Conservation (phyloP, 2,797 vertebrate genomes). For the Peromyscus melanophrys region DNA sequence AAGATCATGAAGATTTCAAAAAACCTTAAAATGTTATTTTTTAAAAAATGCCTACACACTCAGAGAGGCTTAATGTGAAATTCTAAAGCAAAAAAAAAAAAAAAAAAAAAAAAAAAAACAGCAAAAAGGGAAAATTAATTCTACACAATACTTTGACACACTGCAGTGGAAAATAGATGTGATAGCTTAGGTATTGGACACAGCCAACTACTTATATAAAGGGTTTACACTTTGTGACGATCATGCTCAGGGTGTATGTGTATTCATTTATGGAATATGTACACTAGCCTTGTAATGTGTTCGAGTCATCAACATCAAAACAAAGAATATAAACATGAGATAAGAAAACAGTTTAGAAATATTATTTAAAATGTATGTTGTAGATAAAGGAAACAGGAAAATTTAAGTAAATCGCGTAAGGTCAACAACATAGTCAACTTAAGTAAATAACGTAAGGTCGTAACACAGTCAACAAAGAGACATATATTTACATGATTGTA, state of each 20-base stretch:
- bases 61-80: background rate
- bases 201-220: background rate
- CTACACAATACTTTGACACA: background rate
- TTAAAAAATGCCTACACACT: background rate
- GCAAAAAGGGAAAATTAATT: conserved; percentile 4
- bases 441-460: background rate
- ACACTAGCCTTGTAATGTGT: background rate
- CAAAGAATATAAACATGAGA: background rate
- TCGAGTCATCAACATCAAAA: background rate
- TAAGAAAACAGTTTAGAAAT: background rate
- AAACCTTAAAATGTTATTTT: conserved; percentile 23
- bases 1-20: conserved; percentile 6
- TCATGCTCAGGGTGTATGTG: accelerated
- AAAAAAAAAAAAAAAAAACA: background rate
- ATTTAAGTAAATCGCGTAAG: background rate
- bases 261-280: background rate
- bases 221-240: background rate
- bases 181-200: background rate
- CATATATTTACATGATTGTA: background rate
- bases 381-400: background rate
- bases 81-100: conserved; percentile 17
- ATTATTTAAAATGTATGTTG: background rate
- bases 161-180: background rate
- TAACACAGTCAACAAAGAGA: background rate
- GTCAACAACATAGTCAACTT: background rate